These are phyloP conservation scores for Pyrgilauda ruficollis DNA, from an alignment of 2,113 vertebrate genomes.

Conservation along the genomic window DNA sequence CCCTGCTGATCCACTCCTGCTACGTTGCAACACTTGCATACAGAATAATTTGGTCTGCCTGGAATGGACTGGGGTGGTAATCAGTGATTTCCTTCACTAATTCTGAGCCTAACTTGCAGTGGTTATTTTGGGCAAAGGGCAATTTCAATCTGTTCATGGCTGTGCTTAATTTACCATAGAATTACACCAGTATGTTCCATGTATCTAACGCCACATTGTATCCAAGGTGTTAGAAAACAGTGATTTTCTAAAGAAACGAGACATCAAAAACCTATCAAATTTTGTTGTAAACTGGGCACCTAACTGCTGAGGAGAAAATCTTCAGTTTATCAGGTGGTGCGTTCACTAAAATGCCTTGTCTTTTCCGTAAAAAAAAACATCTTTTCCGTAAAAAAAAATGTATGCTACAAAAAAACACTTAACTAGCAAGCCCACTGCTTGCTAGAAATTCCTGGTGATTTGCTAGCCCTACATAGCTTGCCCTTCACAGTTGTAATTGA, in stretches of 20 bases:
- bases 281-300: background rate
- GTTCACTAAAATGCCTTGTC: background rate
- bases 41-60: background rate
- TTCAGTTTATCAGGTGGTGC: background rate
- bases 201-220: background rate
- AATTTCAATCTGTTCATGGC: background rate
- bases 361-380: background rate
- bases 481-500: background rate
- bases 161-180: background rate
- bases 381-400: background rate
- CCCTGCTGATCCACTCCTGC: background rate
- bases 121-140: background rate
- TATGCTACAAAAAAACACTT: background rate
- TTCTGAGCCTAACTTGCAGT: background rate
- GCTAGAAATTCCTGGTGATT: background rate
- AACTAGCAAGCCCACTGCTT: background rate
- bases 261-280: background rate
- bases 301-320: background rate
- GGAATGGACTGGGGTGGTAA: background rate
- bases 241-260: background rate
- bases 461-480: background rate
- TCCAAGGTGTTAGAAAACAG: background rate
- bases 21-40: accelerated
- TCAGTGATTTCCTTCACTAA: background rate
- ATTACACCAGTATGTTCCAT: background rate